Evolutionary conservation across 2,888 invertebrate genomes (phyloP).

Genomic region (Gerosis bhagava): DNA sequence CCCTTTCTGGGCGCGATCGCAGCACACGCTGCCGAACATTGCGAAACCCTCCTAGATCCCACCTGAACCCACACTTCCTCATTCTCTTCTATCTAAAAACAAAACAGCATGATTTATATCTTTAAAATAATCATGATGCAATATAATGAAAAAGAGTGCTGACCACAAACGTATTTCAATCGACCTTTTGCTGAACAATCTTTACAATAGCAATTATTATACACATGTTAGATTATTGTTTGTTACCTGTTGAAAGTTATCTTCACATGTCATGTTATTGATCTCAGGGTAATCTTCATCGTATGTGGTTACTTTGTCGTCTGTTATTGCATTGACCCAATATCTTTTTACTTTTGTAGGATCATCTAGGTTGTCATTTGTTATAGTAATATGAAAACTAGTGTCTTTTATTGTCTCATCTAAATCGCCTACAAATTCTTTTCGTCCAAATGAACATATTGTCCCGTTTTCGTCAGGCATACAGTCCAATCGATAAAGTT

Average conservation of each 20-base stretch:
- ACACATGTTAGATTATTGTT: too few species aligned
- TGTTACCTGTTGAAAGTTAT: constrained; percentile 55
- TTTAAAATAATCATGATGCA: too few species aligned
- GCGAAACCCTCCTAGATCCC: constrained; percentile 55
- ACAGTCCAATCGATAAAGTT: constrained; percentile 70
- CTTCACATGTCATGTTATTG: constrained; percentile 49
- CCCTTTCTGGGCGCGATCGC: constrained; percentile 78
- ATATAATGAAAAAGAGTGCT: too few species aligned
- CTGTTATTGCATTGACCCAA: constrained; percentile 57
- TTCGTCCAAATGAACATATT: constrained; percentile 59
- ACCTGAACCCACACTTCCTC: constrained; percentile 52
- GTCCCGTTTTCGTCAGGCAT: constrained; percentile 56
- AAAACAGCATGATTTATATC: neutral
- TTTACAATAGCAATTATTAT: too few species aligned
- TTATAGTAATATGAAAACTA: constrained; percentile 54
- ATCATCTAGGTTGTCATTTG: constrained; percentile 52
- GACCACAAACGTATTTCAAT: too few species aligned
- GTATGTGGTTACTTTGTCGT: constrained; percentile 45
- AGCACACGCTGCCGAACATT: constrained; percentile 83
- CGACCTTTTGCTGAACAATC: too few species aligned
- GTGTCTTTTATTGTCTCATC: constrained; percentile 44
- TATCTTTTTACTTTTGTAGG: constrained; percentile 52
- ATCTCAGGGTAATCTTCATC: constrained; percentile 44
- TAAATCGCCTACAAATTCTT: constrained; percentile 54
- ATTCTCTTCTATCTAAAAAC: constrained; percentile 32